Conservation (phyloP, 2,113 vertebrate genomes). For the Dendrocopos noguchii region DNA sequence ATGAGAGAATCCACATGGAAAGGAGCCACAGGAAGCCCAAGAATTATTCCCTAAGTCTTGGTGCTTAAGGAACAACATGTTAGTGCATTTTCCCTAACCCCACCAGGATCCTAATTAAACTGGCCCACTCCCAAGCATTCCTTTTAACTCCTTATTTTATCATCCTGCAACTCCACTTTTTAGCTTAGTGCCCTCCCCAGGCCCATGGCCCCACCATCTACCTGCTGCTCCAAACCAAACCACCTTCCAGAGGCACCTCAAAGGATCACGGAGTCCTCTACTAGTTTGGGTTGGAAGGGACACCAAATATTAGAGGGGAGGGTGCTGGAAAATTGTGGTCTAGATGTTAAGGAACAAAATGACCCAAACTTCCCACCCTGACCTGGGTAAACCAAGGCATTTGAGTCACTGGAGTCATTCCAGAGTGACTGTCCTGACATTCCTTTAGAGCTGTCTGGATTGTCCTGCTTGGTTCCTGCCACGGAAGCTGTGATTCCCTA, state of each 20-base stretch:
- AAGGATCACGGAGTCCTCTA: neutral
- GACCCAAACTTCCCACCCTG: neutral
- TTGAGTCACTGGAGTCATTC: neutral
- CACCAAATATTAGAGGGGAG: too few relatives aligned
- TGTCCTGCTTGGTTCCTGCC: too few relatives aligned
- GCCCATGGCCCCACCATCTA: neutral
- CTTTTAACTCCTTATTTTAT: neutral
- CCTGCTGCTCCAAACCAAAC: neutral
- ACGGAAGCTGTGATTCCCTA: too few relatives aligned
- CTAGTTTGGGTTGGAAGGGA: too few relatives aligned
- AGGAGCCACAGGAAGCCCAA: constrained; percentile 7
- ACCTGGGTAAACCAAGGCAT: neutral
- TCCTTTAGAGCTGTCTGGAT: neutral
- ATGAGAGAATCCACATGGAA: constrained; percentile 33
- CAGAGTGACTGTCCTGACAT: neutral
- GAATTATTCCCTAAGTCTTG: constrained; percentile 22
- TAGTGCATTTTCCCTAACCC: neutral
- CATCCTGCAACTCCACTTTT: neutral
- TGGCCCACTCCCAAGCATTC: neutral
- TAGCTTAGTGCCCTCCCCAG: neutral
- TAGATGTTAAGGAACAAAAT: neutral
- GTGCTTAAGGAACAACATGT: neutral
- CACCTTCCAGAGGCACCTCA: neutral
- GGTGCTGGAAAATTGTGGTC: neutral
- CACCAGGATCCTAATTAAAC: constrained; percentile 9